A percentile compares a stretch with the other conserved stretches of the same genome.
Conservation (phyloP, 1,140 invertebrate genomes). For the Drosophila orosa region DNA sequence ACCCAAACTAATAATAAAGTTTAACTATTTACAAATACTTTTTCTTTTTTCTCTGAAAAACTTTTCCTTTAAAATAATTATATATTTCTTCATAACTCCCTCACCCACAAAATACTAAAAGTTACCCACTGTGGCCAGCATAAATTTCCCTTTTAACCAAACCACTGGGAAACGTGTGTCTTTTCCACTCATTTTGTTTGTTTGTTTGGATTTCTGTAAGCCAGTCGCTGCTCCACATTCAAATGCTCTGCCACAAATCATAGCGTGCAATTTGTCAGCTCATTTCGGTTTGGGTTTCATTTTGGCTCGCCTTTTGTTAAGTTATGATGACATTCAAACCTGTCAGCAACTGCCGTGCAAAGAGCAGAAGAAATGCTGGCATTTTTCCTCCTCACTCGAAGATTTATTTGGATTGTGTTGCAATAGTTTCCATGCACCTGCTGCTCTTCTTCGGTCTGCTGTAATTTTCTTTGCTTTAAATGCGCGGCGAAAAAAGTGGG, state of each 20-base stretch:
- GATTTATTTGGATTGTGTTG: conserved; percentile 74
- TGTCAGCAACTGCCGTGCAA: conserved; percentile 52
- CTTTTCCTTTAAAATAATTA: neutral
- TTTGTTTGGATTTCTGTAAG: conserved; percentile 1
- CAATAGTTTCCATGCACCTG: conserved; percentile 71
- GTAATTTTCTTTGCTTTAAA: conserved; percentile 18
- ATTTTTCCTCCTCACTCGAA: conserved; percentile 42
- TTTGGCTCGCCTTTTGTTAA: conserved; percentile 56
- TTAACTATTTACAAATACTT: neutral
- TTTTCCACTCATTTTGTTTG: conserved; percentile 7
- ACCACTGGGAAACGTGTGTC: conserved; percentile 28
- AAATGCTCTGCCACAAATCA: conserved; percentile 66
- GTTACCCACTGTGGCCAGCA: conserved; percentile 11
- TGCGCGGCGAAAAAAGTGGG: neutral
- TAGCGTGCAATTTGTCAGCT: conserved; percentile 74
- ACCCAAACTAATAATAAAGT: neutral
- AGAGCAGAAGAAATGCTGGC: conserved; percentile 25
- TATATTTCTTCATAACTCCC: neutral
- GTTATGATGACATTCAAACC: conserved; percentile 78
- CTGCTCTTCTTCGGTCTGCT: conserved; percentile 41
- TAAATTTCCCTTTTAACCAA: conserved; percentile 31
- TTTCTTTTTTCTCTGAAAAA: neutral
- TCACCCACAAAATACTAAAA: neutral
- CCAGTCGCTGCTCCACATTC: conserved; percentile 47
- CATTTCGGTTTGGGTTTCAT: conserved; percentile 63